Conservation (phyloP, 2,113 vertebrate species). For the Coregonus clupeaformis region DNA sequence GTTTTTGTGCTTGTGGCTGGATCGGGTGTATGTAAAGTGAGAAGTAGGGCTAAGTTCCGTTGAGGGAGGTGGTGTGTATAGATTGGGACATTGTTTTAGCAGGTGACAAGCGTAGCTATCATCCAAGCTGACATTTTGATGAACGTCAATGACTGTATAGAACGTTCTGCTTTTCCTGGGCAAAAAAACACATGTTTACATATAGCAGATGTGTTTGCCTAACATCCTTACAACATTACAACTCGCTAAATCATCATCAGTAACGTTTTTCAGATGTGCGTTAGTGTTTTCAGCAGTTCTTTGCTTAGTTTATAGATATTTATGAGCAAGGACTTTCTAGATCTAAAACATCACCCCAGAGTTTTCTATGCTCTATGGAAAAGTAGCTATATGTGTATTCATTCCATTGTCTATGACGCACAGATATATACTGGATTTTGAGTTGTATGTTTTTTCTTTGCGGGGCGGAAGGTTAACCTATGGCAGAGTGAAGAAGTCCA, state of each 20-base stretch:
- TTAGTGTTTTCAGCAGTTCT: not conserved
- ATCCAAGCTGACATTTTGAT: conserved; percentile 26
- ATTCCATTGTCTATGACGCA: conserved; percentile 29
- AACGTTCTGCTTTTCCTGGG: conserved; percentile 24
- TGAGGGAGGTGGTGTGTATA: not conserved
- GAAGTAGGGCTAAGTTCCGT: conserved; percentile 1
- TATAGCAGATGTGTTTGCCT: conserved; percentile 66
- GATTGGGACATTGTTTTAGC: not conserved
- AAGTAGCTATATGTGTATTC: not conserved
- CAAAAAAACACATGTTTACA: conserved; percentile 69
- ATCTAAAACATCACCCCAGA: not conserved
- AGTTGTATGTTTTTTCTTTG: conserved; percentile 30
- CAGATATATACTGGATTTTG: conserved; percentile 32
- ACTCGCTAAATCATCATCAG: conserved; percentile 39
- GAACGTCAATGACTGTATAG: conserved; percentile 10
- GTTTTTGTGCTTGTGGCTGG: conserved; percentile 17
- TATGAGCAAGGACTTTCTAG: not conserved
- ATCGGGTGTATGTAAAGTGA: conserved; percentile 22
- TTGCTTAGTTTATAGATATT: not conserved
- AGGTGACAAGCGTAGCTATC: conserved; percentile 9
- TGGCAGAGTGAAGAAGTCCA: conserved; percentile 70
- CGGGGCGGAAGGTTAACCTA: conserved; percentile 44
- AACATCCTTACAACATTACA: not conserved
- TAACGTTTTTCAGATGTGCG: conserved; percentile 48
- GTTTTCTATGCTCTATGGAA: not conserved